Evolutionary conservation across 2,113 vertebrate genomes (phyloP).

Genomic region (Osmerus mordax): DNA sequence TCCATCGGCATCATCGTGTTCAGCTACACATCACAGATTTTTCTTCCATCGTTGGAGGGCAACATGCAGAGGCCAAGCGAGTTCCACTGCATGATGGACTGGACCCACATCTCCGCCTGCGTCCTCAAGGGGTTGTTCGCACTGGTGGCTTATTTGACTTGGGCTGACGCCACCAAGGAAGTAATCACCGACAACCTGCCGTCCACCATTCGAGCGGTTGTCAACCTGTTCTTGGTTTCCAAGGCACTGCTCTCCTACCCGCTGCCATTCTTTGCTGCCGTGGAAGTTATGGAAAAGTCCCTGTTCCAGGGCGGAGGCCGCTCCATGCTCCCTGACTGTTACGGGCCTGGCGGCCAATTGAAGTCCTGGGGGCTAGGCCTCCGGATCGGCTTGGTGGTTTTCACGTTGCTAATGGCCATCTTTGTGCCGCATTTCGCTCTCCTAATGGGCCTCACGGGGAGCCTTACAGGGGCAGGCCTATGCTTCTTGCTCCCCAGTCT

Average conservation of each 20-base stretch:
- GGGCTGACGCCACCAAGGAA: conserved; percentile 96
- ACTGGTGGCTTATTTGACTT: conserved; percentile 92
- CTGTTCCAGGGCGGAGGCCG: conserved; percentile 89
- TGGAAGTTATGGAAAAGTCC: conserved; percentile 92
- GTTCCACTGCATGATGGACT: conserved; percentile 98
- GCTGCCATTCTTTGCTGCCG: conserved; percentile 92
- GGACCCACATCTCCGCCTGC: conserved; percentile 94
- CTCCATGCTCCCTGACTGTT: conserved; percentile 87
- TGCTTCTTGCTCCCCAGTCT: conserved; percentile 96
- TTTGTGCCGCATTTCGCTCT: conserved; percentile 96
- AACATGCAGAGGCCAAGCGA: conserved; percentile 94
- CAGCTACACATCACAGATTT: conserved; percentile 99
- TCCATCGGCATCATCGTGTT: conserved; percentile 98
- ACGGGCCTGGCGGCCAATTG: conserved; percentile 80
- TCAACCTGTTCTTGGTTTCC: conserved; percentile 92
- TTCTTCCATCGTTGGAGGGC: conserved; percentile 94
- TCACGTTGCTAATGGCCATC: conserved; percentile 94
- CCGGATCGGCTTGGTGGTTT: conserved; percentile 85
- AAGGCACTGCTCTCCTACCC: conserved; percentile 94
- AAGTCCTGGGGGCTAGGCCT: conserved; percentile 92
- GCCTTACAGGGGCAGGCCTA: conserved; percentile 91
- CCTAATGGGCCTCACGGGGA: conserved; percentile 95
- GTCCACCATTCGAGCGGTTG: conserved; percentile 89
- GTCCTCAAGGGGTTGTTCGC: conserved; percentile 95
- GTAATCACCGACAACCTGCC: conserved; percentile 98